Conservation (phyloP, 2,797 vertebrate species). For the Eleutherodactylus coqui region DNA sequence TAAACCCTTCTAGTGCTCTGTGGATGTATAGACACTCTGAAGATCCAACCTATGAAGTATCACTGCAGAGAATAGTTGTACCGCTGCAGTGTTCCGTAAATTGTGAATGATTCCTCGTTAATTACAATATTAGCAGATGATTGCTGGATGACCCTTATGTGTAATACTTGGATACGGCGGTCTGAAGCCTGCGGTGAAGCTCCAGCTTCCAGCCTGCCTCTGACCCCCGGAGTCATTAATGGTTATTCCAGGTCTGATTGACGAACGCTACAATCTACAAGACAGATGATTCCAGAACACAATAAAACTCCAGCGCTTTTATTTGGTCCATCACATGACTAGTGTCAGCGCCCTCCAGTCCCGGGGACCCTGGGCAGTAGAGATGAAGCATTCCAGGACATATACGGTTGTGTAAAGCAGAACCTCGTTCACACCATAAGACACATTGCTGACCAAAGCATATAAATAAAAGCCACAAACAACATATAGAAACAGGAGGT, state of each 20-base stretch:
- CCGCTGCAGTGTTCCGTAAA: too few species aligned
- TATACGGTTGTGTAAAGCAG: neutral
- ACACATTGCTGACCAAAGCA: neutral
- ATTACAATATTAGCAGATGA: too few species aligned
- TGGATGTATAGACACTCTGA: too few species aligned
- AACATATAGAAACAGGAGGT: neutral
- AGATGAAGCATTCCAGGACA: neutral
- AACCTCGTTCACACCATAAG: neutral
- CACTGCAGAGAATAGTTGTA: too few species aligned
- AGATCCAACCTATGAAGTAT: too few species aligned
- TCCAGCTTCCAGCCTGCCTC: neutral
- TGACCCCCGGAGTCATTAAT: too few species aligned
- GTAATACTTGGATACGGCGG: too few species aligned
- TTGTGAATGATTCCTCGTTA: too few species aligned
- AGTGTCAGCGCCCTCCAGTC: neutral
- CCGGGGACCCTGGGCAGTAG: neutral
- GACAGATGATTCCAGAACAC: neutral
- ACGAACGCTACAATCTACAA: too few species aligned
- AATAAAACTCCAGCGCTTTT: constrained; percentile 4
- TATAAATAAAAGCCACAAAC: neutral
- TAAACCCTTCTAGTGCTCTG: too few species aligned
- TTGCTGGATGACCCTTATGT: too few species aligned
- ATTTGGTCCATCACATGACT: constrained; percentile 12
- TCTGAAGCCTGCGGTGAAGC: neutral
- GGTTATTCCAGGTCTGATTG: too few species aligned